A percentile compares a stretch with the other conserved stretches of the same genome.
Conservation (phyloP, 2,888 invertebrate species). For the Eilema depressum region DNA sequence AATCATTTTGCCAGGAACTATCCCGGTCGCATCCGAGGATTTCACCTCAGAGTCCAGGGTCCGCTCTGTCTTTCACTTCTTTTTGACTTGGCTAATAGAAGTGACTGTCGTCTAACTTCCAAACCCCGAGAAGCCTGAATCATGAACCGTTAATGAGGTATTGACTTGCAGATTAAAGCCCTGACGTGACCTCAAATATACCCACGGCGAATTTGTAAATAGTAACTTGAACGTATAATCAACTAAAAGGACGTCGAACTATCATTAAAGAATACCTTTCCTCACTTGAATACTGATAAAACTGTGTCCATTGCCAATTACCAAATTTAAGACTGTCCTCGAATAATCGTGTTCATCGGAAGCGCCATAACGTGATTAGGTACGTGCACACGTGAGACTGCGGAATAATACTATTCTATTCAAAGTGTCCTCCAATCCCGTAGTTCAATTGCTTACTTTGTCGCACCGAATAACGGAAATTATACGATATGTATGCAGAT, state of each 20-base stretch:
- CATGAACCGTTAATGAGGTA: too few relatives aligned
- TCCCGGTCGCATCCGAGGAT: too few relatives aligned
- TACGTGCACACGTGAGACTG: background rate
- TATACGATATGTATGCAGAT: background rate
- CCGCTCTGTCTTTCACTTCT: too few relatives aligned
- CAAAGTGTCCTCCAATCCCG: background rate
- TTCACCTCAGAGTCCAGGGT: too few relatives aligned
- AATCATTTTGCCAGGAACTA: too few relatives aligned
- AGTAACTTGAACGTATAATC: background rate
- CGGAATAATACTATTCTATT: background rate
- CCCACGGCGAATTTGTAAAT: background rate
- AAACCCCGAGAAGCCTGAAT: too few relatives aligned
- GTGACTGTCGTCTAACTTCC: too few relatives aligned
- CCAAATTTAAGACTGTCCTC: conserved; percentile 1
- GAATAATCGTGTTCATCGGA: background rate
- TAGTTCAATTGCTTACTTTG: background rate
- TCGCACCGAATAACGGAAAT: background rate
- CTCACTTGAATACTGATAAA: too few relatives aligned
- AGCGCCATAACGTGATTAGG: background rate
- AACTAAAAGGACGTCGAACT: background rate
- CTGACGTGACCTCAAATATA: background rate
- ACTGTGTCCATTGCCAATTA: background rate
- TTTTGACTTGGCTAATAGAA: too few relatives aligned
- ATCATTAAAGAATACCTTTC: background rate
- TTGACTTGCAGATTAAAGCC: background rate